Conservation (phyloP, 2,888 invertebrate species). For the Halocaridina rubra region DNA sequence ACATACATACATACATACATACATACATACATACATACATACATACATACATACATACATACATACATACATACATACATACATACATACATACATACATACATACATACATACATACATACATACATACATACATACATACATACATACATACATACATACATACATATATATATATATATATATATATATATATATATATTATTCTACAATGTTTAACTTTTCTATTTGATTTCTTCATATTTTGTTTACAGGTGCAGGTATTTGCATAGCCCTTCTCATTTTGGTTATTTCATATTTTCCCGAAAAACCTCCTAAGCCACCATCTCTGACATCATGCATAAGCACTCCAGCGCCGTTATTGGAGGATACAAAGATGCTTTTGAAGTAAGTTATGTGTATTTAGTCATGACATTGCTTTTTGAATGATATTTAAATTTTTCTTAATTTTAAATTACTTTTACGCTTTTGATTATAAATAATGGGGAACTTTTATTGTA, state of each 20-base stretch:
- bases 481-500: no score
- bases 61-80: neutral
- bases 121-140: neutral
- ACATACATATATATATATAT: neutral
- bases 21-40: no score
- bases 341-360: neutral
- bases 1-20: no score
- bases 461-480: no score
- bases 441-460: no score
- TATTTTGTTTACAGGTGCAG: constrained; percentile 41
- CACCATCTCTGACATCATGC: constrained; percentile 50
- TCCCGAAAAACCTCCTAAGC: constrained; percentile 46
- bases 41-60: no score
- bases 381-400: constrained; percentile 27
- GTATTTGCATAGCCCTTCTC: constrained; percentile 46
- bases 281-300: constrained; percentile 49
- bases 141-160: neutral
- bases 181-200: neutral
- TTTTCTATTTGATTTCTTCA: no score
- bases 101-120: neutral
- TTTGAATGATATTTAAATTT: no score
- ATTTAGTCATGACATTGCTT: no score
- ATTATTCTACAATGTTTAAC: no score
- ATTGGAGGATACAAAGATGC: neutral
- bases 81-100: neutral